phyloP scores from a whole-genome alignment of 2,113 vertebrate species.

The Todiramphus chloris region DNA sequence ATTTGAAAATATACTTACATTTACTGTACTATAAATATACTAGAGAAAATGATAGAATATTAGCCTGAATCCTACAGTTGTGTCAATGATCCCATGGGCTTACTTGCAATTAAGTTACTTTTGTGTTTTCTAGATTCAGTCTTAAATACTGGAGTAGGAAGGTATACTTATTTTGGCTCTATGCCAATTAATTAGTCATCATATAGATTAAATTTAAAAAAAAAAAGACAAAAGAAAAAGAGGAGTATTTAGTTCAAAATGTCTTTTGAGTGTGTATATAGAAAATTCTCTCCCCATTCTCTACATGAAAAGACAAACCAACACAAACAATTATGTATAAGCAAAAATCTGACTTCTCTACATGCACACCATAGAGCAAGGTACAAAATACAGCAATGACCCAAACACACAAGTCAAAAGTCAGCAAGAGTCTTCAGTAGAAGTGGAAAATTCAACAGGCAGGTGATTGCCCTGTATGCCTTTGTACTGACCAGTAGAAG shows the following conservation, averaged over 20 bases:
- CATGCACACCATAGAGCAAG: neutral
- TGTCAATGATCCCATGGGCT: neutral
- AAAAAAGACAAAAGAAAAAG: neutral
- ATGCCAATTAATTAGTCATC: neutral
- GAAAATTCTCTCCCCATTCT: neutral
- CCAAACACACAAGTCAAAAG: neutral
- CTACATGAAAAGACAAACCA: neutral
- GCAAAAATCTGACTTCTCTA: neutral
- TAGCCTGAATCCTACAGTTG: neutral
- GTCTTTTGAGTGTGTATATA: neutral
- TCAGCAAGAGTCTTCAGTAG: neutral
- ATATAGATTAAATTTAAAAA: too few species aligned
- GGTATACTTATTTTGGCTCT: neutral
- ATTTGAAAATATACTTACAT: neutral
- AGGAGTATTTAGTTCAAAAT: neutral
- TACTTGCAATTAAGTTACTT: neutral
- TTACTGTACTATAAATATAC: neutral
- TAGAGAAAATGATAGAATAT: neutral
- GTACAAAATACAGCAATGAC: neutral
- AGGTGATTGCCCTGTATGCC: rapidly evolving
- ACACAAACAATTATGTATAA: neutral
- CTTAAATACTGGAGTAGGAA: neutral
- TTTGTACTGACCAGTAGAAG: neutral
- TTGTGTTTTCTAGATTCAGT: neutral
- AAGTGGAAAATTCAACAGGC: neutral